These are phyloP conservation scores for Acridotheres tristis DNA, from an alignment of 2,797 vertebrate species.

Conservation along the genomic window DNA sequence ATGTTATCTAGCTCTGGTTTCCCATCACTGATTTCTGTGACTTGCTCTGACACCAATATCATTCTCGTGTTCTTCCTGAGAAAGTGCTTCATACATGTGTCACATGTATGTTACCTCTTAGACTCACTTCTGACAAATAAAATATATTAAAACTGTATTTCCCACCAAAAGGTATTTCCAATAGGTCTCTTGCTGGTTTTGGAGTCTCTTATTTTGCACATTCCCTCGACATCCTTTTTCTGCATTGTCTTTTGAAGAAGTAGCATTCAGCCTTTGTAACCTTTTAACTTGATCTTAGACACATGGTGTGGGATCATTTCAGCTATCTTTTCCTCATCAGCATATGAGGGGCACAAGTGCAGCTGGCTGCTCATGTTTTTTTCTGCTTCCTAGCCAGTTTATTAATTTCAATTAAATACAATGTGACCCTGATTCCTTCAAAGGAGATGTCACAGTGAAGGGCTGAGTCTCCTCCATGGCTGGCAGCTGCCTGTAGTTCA, in stretches of 20 bases:
- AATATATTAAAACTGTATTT: neutral
- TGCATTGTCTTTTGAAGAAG: neutral
- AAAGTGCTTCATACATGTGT: neutral
- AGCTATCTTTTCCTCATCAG: neutral
- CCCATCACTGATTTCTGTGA: neutral
- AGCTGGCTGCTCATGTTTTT: neutral
- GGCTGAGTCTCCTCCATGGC: neutral
- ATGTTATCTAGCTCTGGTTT: neutral
- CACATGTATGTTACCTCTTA: neutral
- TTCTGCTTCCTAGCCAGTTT: neutral
- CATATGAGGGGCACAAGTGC: neutral
- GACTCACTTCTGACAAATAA: neutral
- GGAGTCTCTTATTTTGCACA: neutral
- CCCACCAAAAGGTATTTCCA: neutral
- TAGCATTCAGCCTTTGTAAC: neutral
- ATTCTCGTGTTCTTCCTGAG: neutral
- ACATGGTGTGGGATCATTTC: neutral
- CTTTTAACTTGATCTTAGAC: neutral
- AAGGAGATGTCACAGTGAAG: neutral
- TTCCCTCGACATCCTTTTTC: neutral
- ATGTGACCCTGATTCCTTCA: neutral
- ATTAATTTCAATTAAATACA: neutral
- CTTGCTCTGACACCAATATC: neutral
- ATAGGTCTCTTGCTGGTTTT: neutral
- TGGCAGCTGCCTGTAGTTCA: accelerated